These are phyloP conservation scores for Nesogale talazaci DNA, from an alignment of 2,113 vertebrate species.

Conservation along the genomic window DNA sequence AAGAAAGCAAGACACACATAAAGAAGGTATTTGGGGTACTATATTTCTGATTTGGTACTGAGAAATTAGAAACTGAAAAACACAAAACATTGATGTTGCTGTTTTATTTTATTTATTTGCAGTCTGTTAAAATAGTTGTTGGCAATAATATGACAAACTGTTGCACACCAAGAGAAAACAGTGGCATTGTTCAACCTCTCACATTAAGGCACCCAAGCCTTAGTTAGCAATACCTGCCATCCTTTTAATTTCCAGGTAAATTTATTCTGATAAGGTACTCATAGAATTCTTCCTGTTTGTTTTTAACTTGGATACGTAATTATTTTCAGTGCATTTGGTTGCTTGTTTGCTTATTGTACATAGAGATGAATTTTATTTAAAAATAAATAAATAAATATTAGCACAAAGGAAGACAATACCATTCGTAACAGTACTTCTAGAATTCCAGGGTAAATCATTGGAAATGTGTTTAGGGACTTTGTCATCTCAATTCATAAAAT, in stretches of 20 bases:
- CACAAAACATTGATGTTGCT: background rate
- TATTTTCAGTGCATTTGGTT: background rate
- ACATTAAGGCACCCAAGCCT: background rate
- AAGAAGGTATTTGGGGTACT: background rate
- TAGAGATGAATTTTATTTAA: too few relatives aligned
- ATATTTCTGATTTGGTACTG: background rate
- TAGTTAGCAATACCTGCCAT: background rate
- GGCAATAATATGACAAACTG: background rate
- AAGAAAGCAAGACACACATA: background rate
- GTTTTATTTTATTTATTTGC: background rate
- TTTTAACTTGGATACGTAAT: background rate
- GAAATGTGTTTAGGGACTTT: too few relatives aligned
- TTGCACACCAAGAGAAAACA: background rate
- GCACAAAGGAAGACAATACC: too few relatives aligned
- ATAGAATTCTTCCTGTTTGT: background rate
- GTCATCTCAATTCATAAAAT: too few relatives aligned
- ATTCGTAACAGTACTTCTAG: too few relatives aligned
- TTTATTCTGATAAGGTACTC: background rate
- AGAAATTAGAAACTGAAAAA: conserved; percentile 7
- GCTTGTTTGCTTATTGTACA: too few relatives aligned
- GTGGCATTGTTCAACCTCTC: background rate
- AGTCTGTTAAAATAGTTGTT: background rate
- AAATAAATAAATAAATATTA: too few relatives aligned
- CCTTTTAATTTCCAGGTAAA: background rate
- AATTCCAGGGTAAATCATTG: too few relatives aligned